Evolutionary conservation across 2,888 invertebrate species (phyloP).

Genomic region (Eilema caniola): DNA sequence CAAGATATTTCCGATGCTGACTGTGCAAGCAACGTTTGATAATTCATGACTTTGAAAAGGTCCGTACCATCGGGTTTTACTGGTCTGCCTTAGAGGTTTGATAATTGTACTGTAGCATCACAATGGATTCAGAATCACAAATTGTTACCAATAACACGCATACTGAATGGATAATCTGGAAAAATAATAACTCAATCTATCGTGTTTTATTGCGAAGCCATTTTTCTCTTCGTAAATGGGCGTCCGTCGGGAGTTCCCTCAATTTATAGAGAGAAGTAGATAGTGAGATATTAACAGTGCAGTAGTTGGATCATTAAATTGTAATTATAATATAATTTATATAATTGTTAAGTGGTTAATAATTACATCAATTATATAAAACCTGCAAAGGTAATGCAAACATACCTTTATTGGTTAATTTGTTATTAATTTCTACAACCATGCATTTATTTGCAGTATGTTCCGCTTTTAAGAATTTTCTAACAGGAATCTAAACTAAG

Average conservation of each 20-base stretch:
- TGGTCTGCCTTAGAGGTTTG: not conserved
- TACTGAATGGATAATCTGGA: conserved; percentile 49
- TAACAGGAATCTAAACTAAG: not conserved
- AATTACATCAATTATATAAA: not conserved
- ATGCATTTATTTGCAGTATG: not conserved
- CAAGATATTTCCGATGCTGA: too few relatives aligned
- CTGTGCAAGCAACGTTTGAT: too few relatives aligned
- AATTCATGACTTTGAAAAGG: too few relatives aligned
- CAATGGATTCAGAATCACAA: conserved; percentile 14
- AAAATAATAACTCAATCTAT: conserved; percentile 53
- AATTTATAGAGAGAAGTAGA: conserved; percentile 54
- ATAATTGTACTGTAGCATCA: not conserved
- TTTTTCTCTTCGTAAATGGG: conserved; percentile 56
- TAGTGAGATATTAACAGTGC: conserved; percentile 47
- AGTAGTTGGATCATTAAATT: conserved; percentile 45
- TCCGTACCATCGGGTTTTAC: too few relatives aligned
- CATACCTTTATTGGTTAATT: not conserved
- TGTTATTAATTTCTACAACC: not conserved
- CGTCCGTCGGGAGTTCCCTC: conserved; percentile 51
- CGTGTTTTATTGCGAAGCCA: conserved; percentile 56
- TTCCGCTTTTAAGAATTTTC: not conserved
- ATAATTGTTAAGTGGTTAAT: not conserved
- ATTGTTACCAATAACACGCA: conserved; percentile 40
- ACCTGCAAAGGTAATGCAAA: not conserved
- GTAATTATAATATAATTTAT: not conserved